These are phyloP conservation scores for Pocillopora verrucosa DNA, from an alignment of 64 coral and sea anemone genomes.

Conservation along the genomic window DNA sequence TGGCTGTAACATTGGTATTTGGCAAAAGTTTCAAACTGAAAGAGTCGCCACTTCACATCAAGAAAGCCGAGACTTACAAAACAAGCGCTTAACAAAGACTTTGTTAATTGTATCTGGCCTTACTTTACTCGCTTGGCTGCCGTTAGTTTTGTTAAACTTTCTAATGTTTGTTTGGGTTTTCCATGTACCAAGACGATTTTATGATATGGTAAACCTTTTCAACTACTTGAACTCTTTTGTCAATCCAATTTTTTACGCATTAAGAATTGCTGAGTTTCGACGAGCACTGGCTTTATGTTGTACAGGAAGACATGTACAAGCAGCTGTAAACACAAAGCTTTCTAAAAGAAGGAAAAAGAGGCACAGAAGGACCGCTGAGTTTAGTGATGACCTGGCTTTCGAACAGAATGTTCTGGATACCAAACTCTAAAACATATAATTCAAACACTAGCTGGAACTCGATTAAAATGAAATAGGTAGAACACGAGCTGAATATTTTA, in stretches of 20 bases:
- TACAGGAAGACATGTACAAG: neutral
- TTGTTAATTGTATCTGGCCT: neutral
- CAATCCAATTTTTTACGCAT: neutral
- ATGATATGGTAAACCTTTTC: neutral
- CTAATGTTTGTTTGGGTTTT: neutral
- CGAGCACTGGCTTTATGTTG: neutral
- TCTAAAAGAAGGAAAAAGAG: neutral
- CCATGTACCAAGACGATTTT: neutral
- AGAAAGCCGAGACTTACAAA: neutral
- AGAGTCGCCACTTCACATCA: neutral
- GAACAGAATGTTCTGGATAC: too few relatives aligned
- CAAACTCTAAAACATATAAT: too few relatives aligned
- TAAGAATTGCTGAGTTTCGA: neutral
- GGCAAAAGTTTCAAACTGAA: neutral
- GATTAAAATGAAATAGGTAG: too few relatives aligned
- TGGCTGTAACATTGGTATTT: conserved; percentile 2
- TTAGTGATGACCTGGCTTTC: too few relatives aligned
- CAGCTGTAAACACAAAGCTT: too few relatives aligned
- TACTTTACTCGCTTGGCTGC: neutral
- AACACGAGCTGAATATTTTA: too few relatives aligned
- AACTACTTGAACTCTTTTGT: neutral
- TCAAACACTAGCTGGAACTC: too few relatives aligned
- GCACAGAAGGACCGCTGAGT: too few relatives aligned
- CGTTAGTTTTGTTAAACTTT: neutral
- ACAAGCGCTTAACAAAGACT: neutral